Evolutionary conservation across 2,113 vertebrate species (phyloP), one percentile per base, ranked within the genome.

Genomic region (Hucho hucho): DNA sequence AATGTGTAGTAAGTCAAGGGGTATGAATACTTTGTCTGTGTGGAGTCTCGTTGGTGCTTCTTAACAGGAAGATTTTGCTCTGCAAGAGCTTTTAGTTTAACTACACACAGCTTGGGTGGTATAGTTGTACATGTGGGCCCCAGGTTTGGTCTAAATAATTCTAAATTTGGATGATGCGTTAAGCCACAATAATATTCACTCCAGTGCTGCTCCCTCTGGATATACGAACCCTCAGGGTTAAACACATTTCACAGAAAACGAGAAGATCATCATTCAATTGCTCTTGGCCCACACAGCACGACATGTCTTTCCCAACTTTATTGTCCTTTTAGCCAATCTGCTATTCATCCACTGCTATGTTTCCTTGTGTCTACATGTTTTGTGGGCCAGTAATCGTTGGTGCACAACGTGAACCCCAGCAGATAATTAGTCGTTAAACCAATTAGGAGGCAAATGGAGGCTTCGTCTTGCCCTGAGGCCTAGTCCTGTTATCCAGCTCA

Each of bases 391-490:
- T 93, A 91, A 93, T 93, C 89, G 84, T 89, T 86, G 87, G 79
- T 79, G 88, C 89, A 82, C 89, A 90, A 89, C 86, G 87, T 85
- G 88, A 89, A 92, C 90, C 90, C 89, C 91, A 90, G 91, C 86
- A 91, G 91, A 93, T 94, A 94, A 94, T 94, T 89, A 61, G 89
- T 91, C 91, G 93, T 93, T 94, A 93, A 92, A 91, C 84, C 90
- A 93, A 93, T 93, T 93, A 92, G 88, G 86, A 81, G 86, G 87
- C 90, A 89, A 87, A 93, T 90, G 90, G 72, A 91, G 88, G 87
- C 81, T 89, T 69, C 84, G 81, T 86, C 78, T 77, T 81, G 83
- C 88, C 91, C 90, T 0, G 76, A 81, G 92, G 91, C 84, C 56
- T 76, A 79, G 79, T 83, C 81, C 86, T 84, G 84, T 83, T 88